These are phyloP conservation scores for Vireo altiloquus DNA, from an alignment of 2,113 vertebrate genomes.

Conservation along the genomic window DNA sequence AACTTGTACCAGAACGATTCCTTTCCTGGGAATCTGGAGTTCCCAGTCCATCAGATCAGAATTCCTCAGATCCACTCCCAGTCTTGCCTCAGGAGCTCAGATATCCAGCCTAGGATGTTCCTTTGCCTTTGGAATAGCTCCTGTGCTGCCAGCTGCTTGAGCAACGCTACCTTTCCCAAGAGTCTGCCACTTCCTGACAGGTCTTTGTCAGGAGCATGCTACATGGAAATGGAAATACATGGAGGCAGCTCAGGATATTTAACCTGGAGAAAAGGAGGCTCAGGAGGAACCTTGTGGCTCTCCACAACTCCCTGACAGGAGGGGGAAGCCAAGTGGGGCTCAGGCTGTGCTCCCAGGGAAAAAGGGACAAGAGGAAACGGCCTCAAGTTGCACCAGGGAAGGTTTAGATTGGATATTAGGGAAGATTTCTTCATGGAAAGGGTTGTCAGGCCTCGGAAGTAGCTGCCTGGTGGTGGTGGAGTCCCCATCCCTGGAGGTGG, in stretches of 20 bases:
- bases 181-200: background rate
- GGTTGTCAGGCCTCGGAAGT: background rate
- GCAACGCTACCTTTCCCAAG: background rate
- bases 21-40: background rate
- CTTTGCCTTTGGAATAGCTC: background rate
- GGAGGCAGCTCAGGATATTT: background rate
- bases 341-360: background rate
- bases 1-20: background rate
- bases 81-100: background rate
- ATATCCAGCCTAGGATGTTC: background rate
- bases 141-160: background rate
- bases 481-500: background rate
- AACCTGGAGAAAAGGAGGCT: background rate
- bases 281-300: background rate
- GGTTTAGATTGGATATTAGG: background rate
- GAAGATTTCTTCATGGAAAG: background rate
- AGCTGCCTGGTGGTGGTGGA: background rate
- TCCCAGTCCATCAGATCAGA: background rate
- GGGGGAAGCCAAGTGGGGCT: fast-evolving
- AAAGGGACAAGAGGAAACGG: background rate
- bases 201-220: background rate
- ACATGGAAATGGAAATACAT: background rate
- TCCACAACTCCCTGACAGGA: background rate
- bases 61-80: background rate
- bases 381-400: background rate